Conservation (phyloP, 2,797 vertebrate genomes). For the Pantherophis alleghaniensis region DNA sequence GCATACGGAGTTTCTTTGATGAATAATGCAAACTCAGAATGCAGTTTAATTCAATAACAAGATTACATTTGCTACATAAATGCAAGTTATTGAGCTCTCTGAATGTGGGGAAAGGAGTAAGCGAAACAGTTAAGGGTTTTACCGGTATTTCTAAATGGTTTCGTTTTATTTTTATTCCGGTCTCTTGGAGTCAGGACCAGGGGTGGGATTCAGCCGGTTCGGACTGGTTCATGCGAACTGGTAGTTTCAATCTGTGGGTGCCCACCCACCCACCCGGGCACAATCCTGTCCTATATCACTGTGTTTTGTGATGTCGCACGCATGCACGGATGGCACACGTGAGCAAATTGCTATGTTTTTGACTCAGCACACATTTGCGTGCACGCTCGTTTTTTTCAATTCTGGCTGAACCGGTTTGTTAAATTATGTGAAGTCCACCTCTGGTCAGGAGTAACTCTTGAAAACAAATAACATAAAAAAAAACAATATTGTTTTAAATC, state of each 20-base stretch:
- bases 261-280: no score
- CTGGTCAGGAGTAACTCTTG: not conserved
- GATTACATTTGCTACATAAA: not conserved
- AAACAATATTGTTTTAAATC: not conserved
- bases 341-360: no score
- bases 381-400: no score
- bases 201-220: no score
- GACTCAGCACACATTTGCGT: no score
- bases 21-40: not conserved
- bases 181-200: not conserved
- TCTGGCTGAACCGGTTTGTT: no score
- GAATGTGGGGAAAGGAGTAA: not conserved
- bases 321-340: no score
- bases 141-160: not conserved
- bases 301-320: no score
- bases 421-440: no score
- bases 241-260: no score
- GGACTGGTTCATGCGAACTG: no score
- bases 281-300: no score
- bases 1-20: not conserved
- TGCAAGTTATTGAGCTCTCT: not conserved
- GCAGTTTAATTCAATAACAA: not conserved
- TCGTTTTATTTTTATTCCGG: not conserved
- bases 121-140: not conserved
- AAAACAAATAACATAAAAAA: not conserved